These are phyloP conservation scores for Apamea sordens DNA, from an alignment of 2,888 invertebrate genomes.

Conservation along the genomic window DNA sequence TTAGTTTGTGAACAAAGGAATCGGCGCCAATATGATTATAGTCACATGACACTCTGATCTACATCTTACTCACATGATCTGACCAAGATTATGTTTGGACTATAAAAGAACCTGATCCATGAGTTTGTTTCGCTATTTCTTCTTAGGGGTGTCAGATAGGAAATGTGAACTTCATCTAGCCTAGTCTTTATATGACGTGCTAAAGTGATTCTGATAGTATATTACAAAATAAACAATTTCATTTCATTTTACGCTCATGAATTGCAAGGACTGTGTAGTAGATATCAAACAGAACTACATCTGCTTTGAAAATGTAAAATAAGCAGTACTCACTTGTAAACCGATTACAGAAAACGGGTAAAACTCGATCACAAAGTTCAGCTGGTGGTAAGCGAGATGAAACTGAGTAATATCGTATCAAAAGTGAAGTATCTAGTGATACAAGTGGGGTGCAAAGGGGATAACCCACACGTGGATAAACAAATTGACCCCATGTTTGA, in stretches of 20 bases:
- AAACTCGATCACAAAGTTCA: neutral
- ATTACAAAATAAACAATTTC: neutral
- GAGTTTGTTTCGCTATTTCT: neutral
- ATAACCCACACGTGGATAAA: neutral
- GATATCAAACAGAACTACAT: neutral
- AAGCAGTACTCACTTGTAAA: too few relatives aligned
- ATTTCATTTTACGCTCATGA: neutral
- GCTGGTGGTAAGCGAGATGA: neutral
- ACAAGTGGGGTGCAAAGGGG: slow-evolving; percentile 7
- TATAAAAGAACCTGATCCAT: too few relatives aligned
- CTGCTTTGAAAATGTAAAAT: neutral
- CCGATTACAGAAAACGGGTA: neutral
- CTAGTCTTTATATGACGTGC: too few relatives aligned
- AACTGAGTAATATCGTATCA: slow-evolving; percentile 1
- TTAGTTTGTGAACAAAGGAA: too few relatives aligned
- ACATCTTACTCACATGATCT: too few relatives aligned
- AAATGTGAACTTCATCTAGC: neutral
- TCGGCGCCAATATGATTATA: too few relatives aligned
- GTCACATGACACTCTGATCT: too few relatives aligned
- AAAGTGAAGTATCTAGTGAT: slow-evolving; percentile 13
- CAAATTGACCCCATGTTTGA: neutral
- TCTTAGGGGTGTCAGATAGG: neutral
- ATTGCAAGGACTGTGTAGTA: neutral
- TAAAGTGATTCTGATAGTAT: neutral
- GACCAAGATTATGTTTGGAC: too few relatives aligned